These are phyloP conservation scores for Promerops cafer DNA, from an alignment of 2,113 vertebrate genomes.

Conservation along the genomic window DNA sequence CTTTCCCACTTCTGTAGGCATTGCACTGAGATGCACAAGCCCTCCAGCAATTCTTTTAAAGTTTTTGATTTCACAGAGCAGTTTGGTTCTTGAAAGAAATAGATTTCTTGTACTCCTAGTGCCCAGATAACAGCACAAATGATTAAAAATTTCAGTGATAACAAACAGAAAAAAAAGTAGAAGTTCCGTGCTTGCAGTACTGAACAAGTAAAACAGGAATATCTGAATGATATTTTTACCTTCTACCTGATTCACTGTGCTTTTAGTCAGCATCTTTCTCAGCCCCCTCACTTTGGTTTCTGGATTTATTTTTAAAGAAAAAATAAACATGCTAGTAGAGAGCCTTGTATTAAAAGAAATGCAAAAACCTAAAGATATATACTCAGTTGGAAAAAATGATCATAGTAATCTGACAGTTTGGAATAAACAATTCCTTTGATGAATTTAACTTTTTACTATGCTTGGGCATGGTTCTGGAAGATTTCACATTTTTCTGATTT, in stretches of 20 bases:
- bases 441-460: neutral
- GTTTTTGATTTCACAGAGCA: neutral
- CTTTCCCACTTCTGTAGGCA: neutral
- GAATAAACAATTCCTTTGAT: neutral
- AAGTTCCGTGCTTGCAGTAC: neutral
- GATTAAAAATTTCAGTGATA: neutral
- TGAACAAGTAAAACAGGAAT: neutral
- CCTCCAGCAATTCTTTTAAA: neutral
- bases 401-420: neutral
- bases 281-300: neutral
- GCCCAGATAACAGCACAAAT: neutral
- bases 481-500: neutral
- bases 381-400: neutral
- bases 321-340: neutral
- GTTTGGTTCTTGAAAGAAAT: neutral
- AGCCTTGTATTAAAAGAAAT: neutral
- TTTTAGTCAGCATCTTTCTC: neutral
- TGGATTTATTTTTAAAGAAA: neutral
- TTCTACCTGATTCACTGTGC: neutral
- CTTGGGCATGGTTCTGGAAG: neutral
- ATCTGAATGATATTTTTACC: neutral
- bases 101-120: neutral
- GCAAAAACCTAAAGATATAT: neutral
- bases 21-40: neutral
- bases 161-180: accelerated